Conservation (phyloP, 35 echinoderm and acorn worm species). For the Antedon bifida region DNA sequence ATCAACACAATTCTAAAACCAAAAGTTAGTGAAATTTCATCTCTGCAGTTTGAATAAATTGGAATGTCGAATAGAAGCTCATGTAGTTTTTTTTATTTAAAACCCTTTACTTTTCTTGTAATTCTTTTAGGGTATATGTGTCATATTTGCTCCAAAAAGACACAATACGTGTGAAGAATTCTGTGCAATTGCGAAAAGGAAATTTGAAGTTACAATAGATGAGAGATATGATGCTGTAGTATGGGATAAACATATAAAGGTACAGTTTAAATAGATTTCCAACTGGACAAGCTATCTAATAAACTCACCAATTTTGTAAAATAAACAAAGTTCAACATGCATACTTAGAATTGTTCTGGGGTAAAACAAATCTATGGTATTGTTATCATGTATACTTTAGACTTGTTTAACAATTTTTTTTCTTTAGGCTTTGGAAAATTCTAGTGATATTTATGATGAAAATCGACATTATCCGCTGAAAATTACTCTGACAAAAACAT, state of each 20-base stretch:
- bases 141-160: conserved; percentile 69
- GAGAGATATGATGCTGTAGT: conserved; percentile 56
- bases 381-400: too few species aligned
- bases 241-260: conserved; percentile 67
- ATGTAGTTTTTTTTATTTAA: too few species aligned
- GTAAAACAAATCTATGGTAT: too few species aligned
- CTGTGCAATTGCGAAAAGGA: conserved; percentile 37
- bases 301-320: neutral
- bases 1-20: conserved; percentile 45
- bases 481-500: neutral
- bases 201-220: conserved; percentile 29
- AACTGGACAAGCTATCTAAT: neutral
- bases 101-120: neutral
- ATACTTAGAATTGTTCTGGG: too few species aligned
- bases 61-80: too few species aligned
- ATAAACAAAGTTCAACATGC: neutral
- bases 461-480: neutral
- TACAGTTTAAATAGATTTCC: neutral
- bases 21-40: conserved; percentile 34
- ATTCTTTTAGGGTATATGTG: conserved; percentile 31
- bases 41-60: too few species aligned
- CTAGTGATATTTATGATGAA: neutral
- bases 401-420: neutral
- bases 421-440: neutral
- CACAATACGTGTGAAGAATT: conserved; percentile 53